Evolutionary conservation across 2,888 invertebrate genomes (phyloP).

Genomic region (Harmothoe impar): DNA sequence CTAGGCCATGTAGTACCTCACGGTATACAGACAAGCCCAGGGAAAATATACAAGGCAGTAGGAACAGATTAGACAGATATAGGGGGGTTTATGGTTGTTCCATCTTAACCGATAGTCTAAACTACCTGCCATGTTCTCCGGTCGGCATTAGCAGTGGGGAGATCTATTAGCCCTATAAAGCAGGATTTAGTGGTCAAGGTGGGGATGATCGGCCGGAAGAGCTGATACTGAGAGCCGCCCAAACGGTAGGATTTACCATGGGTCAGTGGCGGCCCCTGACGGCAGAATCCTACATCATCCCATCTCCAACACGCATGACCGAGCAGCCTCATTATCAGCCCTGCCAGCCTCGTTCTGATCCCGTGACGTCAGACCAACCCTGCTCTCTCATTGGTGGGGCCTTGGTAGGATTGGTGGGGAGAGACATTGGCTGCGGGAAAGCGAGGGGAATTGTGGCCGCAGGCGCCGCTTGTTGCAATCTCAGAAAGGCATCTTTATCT

Average conservation of each 20-base stretch:
- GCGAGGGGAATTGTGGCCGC: background rate
- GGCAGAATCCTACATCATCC: slow-evolving; percentile 46
- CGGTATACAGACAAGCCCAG: too few relatives aligned
- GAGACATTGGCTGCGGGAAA: background rate
- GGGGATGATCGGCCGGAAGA: slow-evolving; percentile 21
- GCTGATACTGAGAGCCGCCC: slow-evolving; percentile 43
- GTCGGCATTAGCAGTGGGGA: slow-evolving; percentile 1
- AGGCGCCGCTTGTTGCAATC: background rate
- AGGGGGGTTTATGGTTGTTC: background rate
- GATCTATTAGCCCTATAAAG: slow-evolving; percentile 36
- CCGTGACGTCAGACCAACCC: background rate
- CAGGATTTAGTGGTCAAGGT: slow-evolving; percentile 36
- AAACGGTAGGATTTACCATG: slow-evolving; percentile 33
- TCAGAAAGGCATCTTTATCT: slow-evolving; percentile 45
- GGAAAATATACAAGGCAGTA: too few relatives aligned
- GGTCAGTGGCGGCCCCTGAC: slow-evolving; percentile 5
- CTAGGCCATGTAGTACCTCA: too few relatives aligned
- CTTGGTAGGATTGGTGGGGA: background rate
- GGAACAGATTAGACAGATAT: background rate
- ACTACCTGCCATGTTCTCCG: background rate
- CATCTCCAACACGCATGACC: slow-evolving; percentile 55
- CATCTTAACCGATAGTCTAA: background rate
- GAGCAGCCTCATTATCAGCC: slow-evolving; percentile 56
- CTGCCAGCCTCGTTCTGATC: slow-evolving; percentile 38
- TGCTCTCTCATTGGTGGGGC: slow-evolving; percentile 20